Evolutionary conservation across 2,888 invertebrate genomes (phyloP).

Genomic region (Meta bourneti): DNA sequence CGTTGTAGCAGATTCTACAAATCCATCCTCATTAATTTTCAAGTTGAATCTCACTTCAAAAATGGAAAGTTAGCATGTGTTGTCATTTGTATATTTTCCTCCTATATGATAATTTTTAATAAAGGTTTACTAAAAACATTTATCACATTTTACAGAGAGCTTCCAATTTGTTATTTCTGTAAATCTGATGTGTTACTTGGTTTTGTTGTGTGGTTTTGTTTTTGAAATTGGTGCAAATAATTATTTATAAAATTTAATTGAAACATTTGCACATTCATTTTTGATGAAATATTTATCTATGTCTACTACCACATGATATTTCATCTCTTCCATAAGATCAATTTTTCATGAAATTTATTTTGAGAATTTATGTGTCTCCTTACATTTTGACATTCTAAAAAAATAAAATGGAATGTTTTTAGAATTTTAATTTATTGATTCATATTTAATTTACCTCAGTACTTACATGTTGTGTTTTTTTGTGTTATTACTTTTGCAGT

Average conservation of each 20-base stretch:
- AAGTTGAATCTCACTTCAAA: slow-evolving; percentile 69
- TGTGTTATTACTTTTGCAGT: slow-evolving; percentile 27
- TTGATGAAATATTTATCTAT: neutral
- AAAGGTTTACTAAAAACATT: neutral
- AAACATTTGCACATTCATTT: neutral
- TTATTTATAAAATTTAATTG: too few species aligned
- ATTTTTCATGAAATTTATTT: neutral
- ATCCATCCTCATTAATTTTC: slow-evolving; percentile 89
- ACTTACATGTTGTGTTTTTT: neutral
- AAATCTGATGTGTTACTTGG: neutral
- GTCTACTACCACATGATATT: neutral
- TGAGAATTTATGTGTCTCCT: neutral
- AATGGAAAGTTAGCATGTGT: slow-evolving; percentile 54
- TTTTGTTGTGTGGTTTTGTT: neutral
- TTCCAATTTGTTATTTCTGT: neutral
- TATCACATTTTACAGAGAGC: neutral
- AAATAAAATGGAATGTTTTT: neutral
- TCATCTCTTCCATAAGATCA: neutral
- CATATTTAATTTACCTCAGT: neutral
- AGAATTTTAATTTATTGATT: neutral
- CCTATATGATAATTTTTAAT: slow-evolving; percentile 19
- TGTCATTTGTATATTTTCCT: slow-evolving; percentile 11
- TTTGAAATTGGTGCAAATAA: too few species aligned
- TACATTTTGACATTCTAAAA: neutral
- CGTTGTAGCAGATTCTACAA: slow-evolving; percentile 94